These are phyloP conservation scores for Potorous gilbertii DNA, from an alignment of 2,797 vertebrate species.

Conservation along the genomic window DNA sequence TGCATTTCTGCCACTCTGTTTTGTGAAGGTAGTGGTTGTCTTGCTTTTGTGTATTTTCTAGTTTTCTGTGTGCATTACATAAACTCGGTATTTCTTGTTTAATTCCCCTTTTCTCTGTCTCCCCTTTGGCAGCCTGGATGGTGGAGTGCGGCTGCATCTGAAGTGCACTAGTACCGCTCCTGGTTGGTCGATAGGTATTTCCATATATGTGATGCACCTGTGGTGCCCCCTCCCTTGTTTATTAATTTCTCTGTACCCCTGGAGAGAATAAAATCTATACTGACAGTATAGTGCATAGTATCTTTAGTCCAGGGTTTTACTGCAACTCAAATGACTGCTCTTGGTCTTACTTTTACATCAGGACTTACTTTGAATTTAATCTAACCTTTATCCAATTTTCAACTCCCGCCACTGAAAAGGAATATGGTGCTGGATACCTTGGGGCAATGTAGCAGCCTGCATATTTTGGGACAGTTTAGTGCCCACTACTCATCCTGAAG, in stretches of 20 bases:
- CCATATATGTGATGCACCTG: slow-evolving; percentile 85
- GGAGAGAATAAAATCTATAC: slow-evolving; percentile 59
- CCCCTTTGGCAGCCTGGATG: slow-evolving; percentile 89
- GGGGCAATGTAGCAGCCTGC: slow-evolving; percentile 27
- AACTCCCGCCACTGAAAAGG: slow-evolving; percentile 70
- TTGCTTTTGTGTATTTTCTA: slow-evolving; percentile 62
- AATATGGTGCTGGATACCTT: slow-evolving; percentile 71
- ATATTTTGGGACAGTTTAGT: slow-evolving; percentile 59
- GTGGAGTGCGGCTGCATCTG: slow-evolving; percentile 86
- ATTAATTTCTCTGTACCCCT: slow-evolving; percentile 58
- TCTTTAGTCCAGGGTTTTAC: slow-evolving; percentile 55
- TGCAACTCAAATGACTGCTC: slow-evolving; percentile 40
- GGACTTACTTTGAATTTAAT: slow-evolving; percentile 64
- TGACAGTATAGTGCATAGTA: slow-evolving; percentile 51
- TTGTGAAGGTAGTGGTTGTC: slow-evolving; percentile 92
- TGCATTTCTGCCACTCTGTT: slow-evolving; percentile 97
- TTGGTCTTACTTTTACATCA: slow-evolving; percentile 59
- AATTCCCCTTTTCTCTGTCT: slow-evolving; percentile 89
- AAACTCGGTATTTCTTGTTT: slow-evolving; percentile 81
- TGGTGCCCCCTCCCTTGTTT: slow-evolving; percentile 78
- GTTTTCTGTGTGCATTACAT: slow-evolving; percentile 79
- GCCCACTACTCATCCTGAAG: slow-evolving; percentile 63
- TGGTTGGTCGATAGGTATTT: slow-evolving; percentile 88
- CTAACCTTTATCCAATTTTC: slow-evolving; percentile 74
- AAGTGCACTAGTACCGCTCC: slow-evolving; percentile 86